phyloP scores from a whole-genome alignment of 2,888 invertebrate species.

The Pristionchus fissidentatus region DNA sequence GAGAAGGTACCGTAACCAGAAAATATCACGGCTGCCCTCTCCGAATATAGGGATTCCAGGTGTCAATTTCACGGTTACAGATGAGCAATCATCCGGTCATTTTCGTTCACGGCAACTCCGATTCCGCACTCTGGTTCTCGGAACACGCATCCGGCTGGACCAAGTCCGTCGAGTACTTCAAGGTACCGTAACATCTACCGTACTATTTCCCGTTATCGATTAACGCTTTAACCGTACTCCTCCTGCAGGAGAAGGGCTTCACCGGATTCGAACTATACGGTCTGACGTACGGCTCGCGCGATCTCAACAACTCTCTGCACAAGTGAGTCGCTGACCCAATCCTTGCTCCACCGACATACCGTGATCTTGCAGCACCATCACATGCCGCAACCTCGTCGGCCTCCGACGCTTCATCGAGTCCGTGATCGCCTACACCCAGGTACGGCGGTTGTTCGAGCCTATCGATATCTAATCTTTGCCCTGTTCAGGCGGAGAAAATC shows the following conservation, averaged over 20 bases:
- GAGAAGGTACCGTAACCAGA: background rate
- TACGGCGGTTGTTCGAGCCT: slow-evolving; percentile 7
- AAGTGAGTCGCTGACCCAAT: slow-evolving; percentile 48
- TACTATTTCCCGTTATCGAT: background rate
- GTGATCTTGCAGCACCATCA: background rate
- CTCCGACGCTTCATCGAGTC: slow-evolving; percentile 60
- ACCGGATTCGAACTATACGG: slow-evolving; percentile 67
- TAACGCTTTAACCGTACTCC: background rate
- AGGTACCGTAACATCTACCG: slow-evolving; percentile 5
- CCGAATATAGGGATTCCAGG: background rate
- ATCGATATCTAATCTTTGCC: background rate
- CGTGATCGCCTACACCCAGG: slow-evolving; percentile 62
- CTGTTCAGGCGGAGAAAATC: slow-evolving; percentile 48
- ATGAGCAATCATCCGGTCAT: slow-evolving; percentile 62
- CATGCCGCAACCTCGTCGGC: slow-evolving; percentile 46
- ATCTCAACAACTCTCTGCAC: slow-evolving; percentile 57
- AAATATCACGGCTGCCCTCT: background rate
- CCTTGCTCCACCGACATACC: background rate
- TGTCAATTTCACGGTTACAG: slow-evolving; percentile 49
- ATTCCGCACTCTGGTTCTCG: slow-evolving; percentile 64
- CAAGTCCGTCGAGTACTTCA: slow-evolving; percentile 49
- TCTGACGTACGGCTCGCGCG: slow-evolving; percentile 69
- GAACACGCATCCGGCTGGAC: slow-evolving; percentile 65
- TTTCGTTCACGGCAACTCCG: slow-evolving; percentile 73
- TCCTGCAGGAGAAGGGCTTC: slow-evolving; percentile 57